phyloP scores from a whole-genome alignment of 2,113 vertebrate genomes.

The Hippocampus abdominalis region DNA sequence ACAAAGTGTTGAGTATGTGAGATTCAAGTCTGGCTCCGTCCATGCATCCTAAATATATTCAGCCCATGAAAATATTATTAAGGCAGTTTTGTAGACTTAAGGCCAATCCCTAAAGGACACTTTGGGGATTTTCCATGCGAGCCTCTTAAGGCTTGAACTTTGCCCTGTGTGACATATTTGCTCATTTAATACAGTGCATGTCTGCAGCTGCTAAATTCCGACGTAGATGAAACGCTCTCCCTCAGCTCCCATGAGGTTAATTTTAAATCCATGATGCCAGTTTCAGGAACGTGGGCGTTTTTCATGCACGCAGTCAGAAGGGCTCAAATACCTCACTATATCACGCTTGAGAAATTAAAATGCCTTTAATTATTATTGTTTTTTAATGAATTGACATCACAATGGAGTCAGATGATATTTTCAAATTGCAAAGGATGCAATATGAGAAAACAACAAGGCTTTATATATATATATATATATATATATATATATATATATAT shows the following conservation, averaged over 20 bases:
- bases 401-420: no score
- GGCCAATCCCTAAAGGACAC: conserved; percentile 23
- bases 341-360: no score
- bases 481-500: no score
- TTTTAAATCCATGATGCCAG: conserved; percentile 33
- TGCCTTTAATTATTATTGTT: no score
- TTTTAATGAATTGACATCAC: no score
- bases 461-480: no score
- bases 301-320: not conserved
- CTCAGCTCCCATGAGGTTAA: conserved; percentile 14
- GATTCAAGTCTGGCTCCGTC: not conserved
- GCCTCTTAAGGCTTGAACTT: conserved; percentile 30
- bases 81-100: conserved; percentile 13
- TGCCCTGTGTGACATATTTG: conserved; percentile 29
- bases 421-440: no score
- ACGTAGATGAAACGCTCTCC: conserved; percentile 13
- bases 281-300: conserved; percentile 34
- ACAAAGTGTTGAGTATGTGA: not conserved
- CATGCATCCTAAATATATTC: conserved; percentile 4
- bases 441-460: no score
- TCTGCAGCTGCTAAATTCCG: conserved; percentile 44
- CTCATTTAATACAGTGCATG: conserved; percentile 35
- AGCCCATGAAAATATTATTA: conserved; percentile 10
- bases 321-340: not conserved
- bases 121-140: conserved; percentile 49